phyloP scores from a whole-genome alignment of 2,113 vertebrate species.

The Scophthalmus maximus region DNA sequence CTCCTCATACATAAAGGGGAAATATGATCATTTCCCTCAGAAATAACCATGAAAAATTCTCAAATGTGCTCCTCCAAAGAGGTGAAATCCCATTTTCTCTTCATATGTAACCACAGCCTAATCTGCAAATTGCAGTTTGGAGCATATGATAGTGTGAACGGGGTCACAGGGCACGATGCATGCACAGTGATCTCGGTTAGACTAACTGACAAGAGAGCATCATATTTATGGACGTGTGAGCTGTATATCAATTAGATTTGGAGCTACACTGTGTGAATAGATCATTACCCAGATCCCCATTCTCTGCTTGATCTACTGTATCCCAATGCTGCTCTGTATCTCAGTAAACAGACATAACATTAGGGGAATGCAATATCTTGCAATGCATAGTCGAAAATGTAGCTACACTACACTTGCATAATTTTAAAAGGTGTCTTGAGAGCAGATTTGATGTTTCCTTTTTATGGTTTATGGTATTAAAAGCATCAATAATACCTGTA shows the following conservation, averaged over 20 bases:
- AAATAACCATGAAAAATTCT: constrained; percentile 41
- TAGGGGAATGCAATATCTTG: constrained; percentile 17
- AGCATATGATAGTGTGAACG: constrained; percentile 39
- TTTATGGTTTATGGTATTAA: constrained; percentile 59
- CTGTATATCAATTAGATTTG: constrained; percentile 60
- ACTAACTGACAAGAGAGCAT: constrained; percentile 65
- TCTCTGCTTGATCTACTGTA: constrained; percentile 23
- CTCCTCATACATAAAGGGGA: constrained; percentile 2
- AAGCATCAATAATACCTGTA: constrained; percentile 42
- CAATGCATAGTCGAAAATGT: constrained; percentile 17
- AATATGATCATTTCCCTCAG: constrained; percentile 46
- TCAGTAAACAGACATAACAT: constrained; percentile 49
- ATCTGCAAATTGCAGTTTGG: constrained; percentile 53
- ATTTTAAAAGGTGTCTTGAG: constrained; percentile 46
- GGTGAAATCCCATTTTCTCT: constrained; percentile 50
- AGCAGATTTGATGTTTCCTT: constrained; percentile 48
- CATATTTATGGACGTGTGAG: constrained; percentile 66
- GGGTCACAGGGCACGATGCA: constrained; percentile 51
- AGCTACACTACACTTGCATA: neutral
- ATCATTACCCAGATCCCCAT: constrained; percentile 44
- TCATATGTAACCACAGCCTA: constrained; percentile 32
- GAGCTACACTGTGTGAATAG: constrained; percentile 47
- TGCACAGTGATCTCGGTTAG: constrained; percentile 48
- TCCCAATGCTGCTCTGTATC: constrained; percentile 13
- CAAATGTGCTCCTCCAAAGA: constrained; percentile 30